Conservation (phyloP, 2,113 vertebrate species). For the Ardeotis arabs region DNA sequence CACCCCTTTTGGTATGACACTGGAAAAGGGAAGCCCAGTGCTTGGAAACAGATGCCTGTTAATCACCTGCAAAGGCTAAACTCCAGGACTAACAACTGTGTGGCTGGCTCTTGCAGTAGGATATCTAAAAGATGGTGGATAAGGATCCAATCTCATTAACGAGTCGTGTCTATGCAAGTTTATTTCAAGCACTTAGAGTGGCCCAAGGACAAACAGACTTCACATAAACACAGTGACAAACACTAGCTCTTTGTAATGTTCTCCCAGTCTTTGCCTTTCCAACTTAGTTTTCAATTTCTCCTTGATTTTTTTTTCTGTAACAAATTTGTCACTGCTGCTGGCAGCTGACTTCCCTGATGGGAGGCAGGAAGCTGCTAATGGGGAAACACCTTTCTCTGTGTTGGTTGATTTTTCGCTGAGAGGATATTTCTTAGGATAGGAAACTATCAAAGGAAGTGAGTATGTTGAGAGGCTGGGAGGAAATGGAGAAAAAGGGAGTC, state of each 20-base stretch:
- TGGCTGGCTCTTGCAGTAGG: not conserved
- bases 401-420: not conserved
- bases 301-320: not conserved
- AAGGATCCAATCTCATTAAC: not conserved
- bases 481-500: not conserved
- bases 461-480: not conserved
- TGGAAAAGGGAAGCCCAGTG: not conserved
- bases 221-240: not conserved
- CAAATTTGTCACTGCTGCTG: not conserved
- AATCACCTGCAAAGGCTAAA: not conserved
- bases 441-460: conserved; percentile 19
- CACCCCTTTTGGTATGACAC: not conserved
- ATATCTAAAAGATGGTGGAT: not conserved
- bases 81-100: not conserved
- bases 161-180: not conserved
- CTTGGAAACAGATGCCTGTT: not conserved
- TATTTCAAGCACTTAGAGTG: not conserved
- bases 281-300: not conserved
- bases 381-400: conserved; percentile 1
- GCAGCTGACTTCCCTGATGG: not conserved
- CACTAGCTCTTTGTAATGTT: not conserved
- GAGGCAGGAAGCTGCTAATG: not conserved
- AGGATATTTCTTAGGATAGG: not conserved
- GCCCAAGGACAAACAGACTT: not conserved
- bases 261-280: not conserved